phyloP scores from a whole-genome alignment of 2,888 invertebrate species.

The Scrobipalpa costella region DNA sequence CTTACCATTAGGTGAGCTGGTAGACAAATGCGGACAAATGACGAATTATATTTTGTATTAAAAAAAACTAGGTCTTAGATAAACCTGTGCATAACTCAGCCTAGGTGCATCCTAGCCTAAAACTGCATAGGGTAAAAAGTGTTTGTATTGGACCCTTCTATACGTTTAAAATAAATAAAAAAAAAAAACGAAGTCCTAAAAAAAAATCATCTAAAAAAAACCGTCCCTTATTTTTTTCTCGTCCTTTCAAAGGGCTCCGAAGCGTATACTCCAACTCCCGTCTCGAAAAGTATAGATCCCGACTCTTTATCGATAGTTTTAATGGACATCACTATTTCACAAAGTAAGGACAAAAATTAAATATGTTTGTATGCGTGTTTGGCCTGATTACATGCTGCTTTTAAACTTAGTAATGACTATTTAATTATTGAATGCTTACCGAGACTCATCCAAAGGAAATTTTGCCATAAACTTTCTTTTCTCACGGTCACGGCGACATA shows the following conservation, averaged over 20 bases:
- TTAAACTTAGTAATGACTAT: background rate
- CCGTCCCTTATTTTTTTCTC: background rate
- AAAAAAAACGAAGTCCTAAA: background rate
- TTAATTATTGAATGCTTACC: slow-evolving; percentile 12
- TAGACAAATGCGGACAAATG: slow-evolving; percentile 1
- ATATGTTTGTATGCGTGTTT: background rate
- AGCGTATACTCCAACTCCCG: background rate
- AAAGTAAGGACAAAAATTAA: background rate
- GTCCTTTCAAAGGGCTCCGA: slow-evolving; percentile 3
- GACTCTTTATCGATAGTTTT: slow-evolving; percentile 17
- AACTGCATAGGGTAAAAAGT: slow-evolving; percentile 6
- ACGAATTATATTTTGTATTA: no score
- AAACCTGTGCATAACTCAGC: no score
- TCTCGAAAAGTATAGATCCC: slow-evolving; percentile 8
- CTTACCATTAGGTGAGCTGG: slow-evolving; percentile 4
- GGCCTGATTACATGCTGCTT: background rate
- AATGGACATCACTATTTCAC: slow-evolving; percentile 11
- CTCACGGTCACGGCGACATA: slow-evolving; percentile 12
- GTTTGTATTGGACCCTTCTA: slow-evolving; percentile 1
- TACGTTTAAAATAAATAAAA: background rate
- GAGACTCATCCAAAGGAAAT: slow-evolving; percentile 24
- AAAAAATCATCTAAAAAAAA: background rate
- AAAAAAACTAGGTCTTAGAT: no score
- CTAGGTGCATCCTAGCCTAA: no score
- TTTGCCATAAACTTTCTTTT: slow-evolving; percentile 27